Base-by-base conservation (phyloP, 2,797 vertebrate genomes). In the Oceanodroma leucorhoa region DNA sequence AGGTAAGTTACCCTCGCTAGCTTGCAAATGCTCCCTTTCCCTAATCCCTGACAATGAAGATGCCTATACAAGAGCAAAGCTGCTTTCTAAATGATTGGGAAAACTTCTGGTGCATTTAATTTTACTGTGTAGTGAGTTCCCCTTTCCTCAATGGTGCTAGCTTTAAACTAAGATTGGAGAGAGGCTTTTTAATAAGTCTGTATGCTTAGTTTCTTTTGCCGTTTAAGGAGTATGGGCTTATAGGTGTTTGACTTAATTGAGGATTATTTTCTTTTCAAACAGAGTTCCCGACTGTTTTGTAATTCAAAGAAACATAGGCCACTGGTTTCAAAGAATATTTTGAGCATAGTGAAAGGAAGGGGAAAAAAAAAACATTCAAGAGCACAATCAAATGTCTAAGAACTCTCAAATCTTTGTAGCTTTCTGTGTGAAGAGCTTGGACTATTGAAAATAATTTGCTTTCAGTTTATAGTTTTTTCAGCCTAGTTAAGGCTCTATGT, bases 1-100 rank as follows among this genome's bases (percentile, higher is more conserved):
- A 96, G 99, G 99, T 99, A 96, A 90, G 97, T 73, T 34, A 4
- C 46, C 26, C 71, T 65, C 12, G 1, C 9, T 13, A 5, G 54
- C n/a, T 27, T 55, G 11, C 2, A 50, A 7, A 16, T 32, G 3
- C 18, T 71, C 23, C 22, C 2, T 40, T 18, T 38, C 65, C 29
- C 46, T 30, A 4, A 51, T 54, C 36, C 22, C 51, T 79, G 27
- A 5, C 26, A 2, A 10, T 7, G 3, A 65, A 9, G 14, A 4
- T 11, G 15, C 15, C 54, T 32, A 2, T 22, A 23, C 5, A 70
- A 46, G 23, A 29, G 41, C 51, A 78, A 23, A 78, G 26, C 53
- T 81, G 55, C 15, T 67, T n/a, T 36, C 24, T 76, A 41, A 65
- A 11, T 11, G 17, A 5, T 30, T 30, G 17, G 60, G 57, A 24